Evolutionary conservation across 92 coral and sea anemone genomes (phyloP).

Genomic region (Ricordea florida): DNA sequence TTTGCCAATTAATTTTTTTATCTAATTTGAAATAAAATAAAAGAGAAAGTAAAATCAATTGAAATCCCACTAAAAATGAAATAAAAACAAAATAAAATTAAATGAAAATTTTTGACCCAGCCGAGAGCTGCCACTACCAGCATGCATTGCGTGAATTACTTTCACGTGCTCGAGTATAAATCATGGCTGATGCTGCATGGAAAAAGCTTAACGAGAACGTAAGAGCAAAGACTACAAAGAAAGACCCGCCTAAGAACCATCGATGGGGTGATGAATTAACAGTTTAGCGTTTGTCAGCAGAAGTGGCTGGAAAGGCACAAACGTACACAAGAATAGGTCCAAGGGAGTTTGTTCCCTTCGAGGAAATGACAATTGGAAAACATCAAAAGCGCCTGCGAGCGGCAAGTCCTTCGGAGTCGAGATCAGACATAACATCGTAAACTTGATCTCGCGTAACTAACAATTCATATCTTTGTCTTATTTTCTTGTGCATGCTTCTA

Average conservation of each 20-base stretch:
- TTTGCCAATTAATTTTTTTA: neutral
- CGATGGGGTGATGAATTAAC: constrained; percentile 16
- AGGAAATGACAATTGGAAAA: constrained; percentile 17
- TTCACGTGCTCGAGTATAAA: neutral
- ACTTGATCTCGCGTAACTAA: neutral
- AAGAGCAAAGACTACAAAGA: constrained; percentile 13
- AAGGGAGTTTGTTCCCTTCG: constrained; percentile 12
- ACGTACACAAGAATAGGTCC: constrained; percentile 25
- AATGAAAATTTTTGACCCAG: neutral
- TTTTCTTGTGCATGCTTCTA: constrained; percentile 2
- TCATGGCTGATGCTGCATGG: constrained; percentile 12
- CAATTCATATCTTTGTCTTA: neutral
- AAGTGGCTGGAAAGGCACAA: constrained; percentile 29
- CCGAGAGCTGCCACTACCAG: neutral
- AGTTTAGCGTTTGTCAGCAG: constrained; percentile 16
- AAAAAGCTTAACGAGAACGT: constrained; percentile 15
- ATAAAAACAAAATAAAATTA: neutral
- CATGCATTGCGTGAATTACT: neutral
- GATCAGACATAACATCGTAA: neutral
- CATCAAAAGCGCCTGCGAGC: constrained; percentile 29
- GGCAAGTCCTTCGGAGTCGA: constrained; percentile 10
- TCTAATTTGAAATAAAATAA: neutral
- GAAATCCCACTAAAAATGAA: neutral
- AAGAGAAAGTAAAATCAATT: neutral
- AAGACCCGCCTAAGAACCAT: constrained; percentile 9